Percentiles rank a stretch among this genome's conserved stretches.
phyloP scores from a whole-genome alignment of 2,888 invertebrate species.

The Lasioglossum leucozonium region DNA sequence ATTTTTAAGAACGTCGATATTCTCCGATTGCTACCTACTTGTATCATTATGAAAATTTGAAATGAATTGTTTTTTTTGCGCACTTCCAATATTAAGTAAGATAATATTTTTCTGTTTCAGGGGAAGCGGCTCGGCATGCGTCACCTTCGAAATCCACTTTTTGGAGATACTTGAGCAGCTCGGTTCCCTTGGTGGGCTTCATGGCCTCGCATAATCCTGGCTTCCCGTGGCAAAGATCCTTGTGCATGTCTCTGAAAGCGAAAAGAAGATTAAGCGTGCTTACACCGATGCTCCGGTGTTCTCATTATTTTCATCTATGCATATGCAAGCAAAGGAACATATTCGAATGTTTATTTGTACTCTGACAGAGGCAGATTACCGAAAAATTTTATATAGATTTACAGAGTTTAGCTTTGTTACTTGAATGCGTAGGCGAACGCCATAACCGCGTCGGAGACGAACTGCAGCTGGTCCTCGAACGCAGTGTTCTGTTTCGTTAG shows the following conservation, averaged over 20 bases:
- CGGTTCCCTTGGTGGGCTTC: conserved; percentile 95
- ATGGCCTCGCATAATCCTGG: conserved; percentile 94
- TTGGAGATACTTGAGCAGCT: conserved; percentile 92
- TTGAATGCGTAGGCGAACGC: conserved; percentile 95
- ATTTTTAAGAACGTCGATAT: no score
- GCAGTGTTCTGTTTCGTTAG: conserved; percentile 91
- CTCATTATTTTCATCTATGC: background rate
- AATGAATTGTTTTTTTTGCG: no score
- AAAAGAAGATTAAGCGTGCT: background rate
- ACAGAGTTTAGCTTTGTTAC: conserved; percentile 84
- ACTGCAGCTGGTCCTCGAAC: conserved; percentile 97
- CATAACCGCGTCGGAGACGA: conserved; percentile 98
- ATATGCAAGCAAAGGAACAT: background rate
- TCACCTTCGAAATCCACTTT: conserved; percentile 95
- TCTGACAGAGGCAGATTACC: background rate
- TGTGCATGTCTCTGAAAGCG: conserved; percentile 92
- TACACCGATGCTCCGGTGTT: background rate
- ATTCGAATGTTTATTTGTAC: background rate
- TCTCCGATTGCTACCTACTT: no score
- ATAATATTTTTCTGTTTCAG: background rate
- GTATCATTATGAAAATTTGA: no score
- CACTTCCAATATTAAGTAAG: background rate
- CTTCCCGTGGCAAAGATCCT: conserved; percentile 90
- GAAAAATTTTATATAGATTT: background rate
- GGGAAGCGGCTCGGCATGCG: background rate